phyloP scores from a whole-genome alignment of 2,113 vertebrate species.

The Natator depressus region DNA sequence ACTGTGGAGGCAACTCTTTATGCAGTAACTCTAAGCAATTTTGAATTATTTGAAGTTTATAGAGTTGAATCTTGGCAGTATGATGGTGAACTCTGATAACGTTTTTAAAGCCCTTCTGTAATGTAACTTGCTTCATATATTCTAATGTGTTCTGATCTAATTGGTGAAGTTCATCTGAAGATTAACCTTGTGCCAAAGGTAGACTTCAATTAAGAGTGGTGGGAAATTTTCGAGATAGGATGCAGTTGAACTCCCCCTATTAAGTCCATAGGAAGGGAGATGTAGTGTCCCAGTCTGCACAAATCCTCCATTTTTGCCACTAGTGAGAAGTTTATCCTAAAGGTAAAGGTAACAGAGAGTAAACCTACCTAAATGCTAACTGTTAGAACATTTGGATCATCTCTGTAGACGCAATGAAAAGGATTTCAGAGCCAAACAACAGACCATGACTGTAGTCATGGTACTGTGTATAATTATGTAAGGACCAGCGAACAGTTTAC shows the following conservation, averaged over 20 bases:
- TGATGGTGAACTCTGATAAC: background rate
- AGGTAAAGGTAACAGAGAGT: background rate
- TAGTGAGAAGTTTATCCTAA: background rate
- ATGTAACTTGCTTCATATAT: no score
- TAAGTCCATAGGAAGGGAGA: background rate
- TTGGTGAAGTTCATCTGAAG: background rate
- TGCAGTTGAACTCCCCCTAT: background rate
- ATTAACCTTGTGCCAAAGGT: background rate
- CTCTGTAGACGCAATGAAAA: background rate
- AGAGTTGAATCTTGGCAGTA: background rate
- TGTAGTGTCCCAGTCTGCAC: background rate
- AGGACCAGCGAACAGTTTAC: background rate
- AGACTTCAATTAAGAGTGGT: background rate
- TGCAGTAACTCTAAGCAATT: no score
- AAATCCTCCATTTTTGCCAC: background rate
- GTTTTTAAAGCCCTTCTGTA: no score
- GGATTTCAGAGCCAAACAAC: background rate
- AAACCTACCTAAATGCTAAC: background rate
- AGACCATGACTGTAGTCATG: background rate
- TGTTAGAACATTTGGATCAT: background rate
- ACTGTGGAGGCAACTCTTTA: no score
- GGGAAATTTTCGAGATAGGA: background rate
- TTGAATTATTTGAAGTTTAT: background rate
- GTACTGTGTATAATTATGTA: background rate
- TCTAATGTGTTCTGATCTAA: background rate